Base-by-base conservation (phyloP, 2,797 vertebrate genomes). In the Enteromius viviparus region DNA sequence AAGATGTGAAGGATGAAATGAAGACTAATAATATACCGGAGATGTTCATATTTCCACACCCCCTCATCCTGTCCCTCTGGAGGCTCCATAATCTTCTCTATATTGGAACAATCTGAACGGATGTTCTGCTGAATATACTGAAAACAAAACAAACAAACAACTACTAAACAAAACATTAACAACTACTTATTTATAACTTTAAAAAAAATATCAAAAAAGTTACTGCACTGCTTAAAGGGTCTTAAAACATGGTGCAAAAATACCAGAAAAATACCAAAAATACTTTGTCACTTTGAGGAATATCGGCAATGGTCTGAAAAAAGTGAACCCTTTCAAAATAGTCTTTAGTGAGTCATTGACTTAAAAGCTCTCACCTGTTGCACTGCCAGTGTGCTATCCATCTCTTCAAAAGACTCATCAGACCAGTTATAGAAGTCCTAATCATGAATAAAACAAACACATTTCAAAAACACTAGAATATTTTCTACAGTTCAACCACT, bases 351-450 rank as follows among this genome's bases (percentile, higher is more conserved):
- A 23, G 60, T 37, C 6, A 42, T 1, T 58, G 10, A 15, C 1
- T 1, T 76, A 45, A 45, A 51, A 37, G 7, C 19, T 12, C 90
- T 82, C 94, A 99, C 98, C 97, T 99, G 97, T 90, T 98, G 98
- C 85, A 98, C 98, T 91, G 98, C 98, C 88, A 99, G 93, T 0
- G 98, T 99, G 92, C 98, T 99, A 90, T 99, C 98, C 98, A 99
- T 99, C 92, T 99, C 98, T 92, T 99, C 98, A 90, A 99, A 99
- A 17, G 98, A 99, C 88, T 99, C 98, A 97, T 99, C 98, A 55
- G 97, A 97, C 97, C 98, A 99, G 90, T 97, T 99, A 94, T 98
- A 99, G 93, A 99, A 99, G 92, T 99, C 97, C 98, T 99, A 85
- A 1, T 84, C 19, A 85, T 14, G 26, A 11, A 23, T 15, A 3